Conservation (phyloP, 1,140 invertebrate species). For the Drosophila nannoptera region DNA sequence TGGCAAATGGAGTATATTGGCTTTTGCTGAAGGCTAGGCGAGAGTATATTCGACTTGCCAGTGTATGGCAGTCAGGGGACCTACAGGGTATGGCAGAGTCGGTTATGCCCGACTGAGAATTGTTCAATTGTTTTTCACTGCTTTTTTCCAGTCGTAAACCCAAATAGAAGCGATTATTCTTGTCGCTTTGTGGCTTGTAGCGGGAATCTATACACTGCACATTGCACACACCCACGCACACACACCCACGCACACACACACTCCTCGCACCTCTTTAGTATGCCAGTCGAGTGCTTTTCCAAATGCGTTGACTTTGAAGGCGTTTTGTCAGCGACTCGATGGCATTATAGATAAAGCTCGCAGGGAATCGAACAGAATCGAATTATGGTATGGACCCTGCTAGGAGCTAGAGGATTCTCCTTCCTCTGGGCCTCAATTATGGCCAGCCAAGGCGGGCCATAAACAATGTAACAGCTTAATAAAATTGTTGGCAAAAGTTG, state of each 20-base stretch:
- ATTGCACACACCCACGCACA: constrained; percentile 12
- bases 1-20: neutral
- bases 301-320: constrained; percentile 50
- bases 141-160: constrained; percentile 4
- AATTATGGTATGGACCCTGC: neutral
- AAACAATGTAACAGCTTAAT: too few relatives aligned
- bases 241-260: neutral
- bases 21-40: too few relatives aligned
- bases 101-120: neutral
- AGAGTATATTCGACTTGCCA: too few relatives aligned
- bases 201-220: constrained; percentile 70
- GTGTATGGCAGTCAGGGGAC: too few relatives aligned
- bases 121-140: neutral
- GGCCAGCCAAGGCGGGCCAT: neutral
- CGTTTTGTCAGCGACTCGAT: constrained; percentile 27
- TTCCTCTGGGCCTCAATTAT: neutral
- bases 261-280: constrained; percentile 32
- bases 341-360: constrained; percentile 19
- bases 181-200: constrained; percentile 35
- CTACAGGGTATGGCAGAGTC: neutral
- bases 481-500: neutral
- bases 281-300: constrained; percentile 33
- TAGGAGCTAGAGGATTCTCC: neutral
- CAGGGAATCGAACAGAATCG: constrained; percentile 13
- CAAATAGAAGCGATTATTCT: constrained; percentile 13